These are phyloP conservation scores for Triplophysa tibetana DNA, from an alignment of 2,113 vertebrate species.

Conservation along the genomic window DNA sequence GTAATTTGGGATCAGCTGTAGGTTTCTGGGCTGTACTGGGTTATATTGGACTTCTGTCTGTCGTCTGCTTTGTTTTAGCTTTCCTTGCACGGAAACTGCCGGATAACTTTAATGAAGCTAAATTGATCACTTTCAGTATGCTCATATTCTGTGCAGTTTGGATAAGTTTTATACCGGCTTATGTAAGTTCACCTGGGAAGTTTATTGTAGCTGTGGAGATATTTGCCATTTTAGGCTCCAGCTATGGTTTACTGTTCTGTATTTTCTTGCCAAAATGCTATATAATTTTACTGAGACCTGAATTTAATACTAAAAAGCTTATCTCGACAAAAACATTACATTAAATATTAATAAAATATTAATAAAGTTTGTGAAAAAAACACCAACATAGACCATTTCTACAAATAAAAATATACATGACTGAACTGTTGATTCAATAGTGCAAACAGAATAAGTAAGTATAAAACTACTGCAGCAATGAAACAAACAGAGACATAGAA, in stretches of 20 bases:
- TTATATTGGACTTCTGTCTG: constrained; percentile 71
- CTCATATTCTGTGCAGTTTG: constrained; percentile 76
- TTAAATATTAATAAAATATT: neutral
- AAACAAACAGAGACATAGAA: no score
- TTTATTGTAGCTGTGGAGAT: constrained; percentile 73
- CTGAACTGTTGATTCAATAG: no score
- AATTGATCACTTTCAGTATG: constrained; percentile 78
- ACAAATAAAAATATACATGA: no score
- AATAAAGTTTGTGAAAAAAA: neutral
- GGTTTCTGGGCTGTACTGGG: constrained; percentile 71
- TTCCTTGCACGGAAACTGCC: constrained; percentile 73
- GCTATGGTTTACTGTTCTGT: constrained; percentile 70
- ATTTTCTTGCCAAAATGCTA: constrained; percentile 75
- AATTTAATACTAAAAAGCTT: constrained; percentile 70
- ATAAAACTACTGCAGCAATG: no score
- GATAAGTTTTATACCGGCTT: constrained; percentile 75
- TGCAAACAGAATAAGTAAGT: no score
- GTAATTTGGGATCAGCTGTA: constrained; percentile 62
- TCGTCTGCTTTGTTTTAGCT: constrained; percentile 70
- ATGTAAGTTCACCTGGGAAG: constrained; percentile 76
- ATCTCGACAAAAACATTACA: constrained; percentile 63
- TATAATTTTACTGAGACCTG: constrained; percentile 69
- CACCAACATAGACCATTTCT: no score
- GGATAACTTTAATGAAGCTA: constrained; percentile 76
- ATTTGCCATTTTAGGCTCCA: constrained; percentile 75